A percentile compares a stretch with the other conserved stretches of the same genome.
Evolutionary conservation across 2,113 vertebrate species (phyloP).

Genomic region (Anoplopoma fimbria): DNA sequence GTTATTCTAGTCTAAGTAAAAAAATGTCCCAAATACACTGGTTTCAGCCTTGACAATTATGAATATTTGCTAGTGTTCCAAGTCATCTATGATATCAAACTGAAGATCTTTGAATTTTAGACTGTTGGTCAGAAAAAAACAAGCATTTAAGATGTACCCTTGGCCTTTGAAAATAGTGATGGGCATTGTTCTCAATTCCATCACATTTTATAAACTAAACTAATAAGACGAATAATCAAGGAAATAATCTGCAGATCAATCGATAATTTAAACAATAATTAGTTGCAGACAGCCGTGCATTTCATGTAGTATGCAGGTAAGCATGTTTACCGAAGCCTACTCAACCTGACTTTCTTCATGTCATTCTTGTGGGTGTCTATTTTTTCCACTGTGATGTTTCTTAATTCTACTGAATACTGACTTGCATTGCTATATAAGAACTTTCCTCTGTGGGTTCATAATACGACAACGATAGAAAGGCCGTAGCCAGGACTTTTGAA

Average conservation of each 20-base stretch:
- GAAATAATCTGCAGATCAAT: background rate
- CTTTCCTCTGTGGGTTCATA: slow-evolving; percentile 6
- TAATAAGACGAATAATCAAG: background rate
- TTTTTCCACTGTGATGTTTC: slow-evolving; percentile 8
- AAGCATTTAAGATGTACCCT: background rate
- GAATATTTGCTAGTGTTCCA: background rate
- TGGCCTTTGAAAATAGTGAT: background rate
- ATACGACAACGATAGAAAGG: background rate
- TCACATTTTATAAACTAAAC: background rate
- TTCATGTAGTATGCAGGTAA: background rate
- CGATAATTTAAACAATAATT: background rate
- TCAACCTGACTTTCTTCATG: background rate
- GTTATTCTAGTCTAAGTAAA: too few species aligned
- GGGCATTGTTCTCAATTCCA: background rate
- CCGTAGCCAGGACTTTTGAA: background rate
- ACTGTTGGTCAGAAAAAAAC: background rate
- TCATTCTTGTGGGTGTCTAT: slow-evolving; percentile 12
- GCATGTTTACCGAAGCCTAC: background rate
- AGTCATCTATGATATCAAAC: background rate
- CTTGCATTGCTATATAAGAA: background rate
- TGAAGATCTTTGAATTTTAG: background rate
- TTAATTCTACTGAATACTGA: background rate
- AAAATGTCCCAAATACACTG: too few species aligned
- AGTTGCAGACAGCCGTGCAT: background rate
- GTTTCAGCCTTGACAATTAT: too few species aligned